Evolutionary conservation across 2,113 vertebrate species (phyloP).

Genomic region (Echinops telfairi): DNA sequence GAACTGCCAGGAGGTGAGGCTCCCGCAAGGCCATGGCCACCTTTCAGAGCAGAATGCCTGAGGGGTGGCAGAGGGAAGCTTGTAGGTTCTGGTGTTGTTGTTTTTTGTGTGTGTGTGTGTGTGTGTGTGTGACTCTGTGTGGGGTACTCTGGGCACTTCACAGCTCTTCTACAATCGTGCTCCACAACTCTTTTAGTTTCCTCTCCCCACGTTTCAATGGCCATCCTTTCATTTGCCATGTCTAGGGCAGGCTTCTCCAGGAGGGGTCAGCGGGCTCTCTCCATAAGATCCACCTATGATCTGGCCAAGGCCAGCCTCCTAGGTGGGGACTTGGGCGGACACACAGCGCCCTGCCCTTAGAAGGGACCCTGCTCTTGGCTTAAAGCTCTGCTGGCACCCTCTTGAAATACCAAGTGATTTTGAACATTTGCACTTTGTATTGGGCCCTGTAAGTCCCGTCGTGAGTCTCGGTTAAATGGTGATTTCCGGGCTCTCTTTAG

Average conservation of each 20-base stretch:
- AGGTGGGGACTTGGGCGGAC: not conserved
- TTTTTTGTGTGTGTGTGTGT: not conserved
- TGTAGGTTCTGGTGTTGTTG: not conserved
- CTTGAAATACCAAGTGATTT: constrained; percentile 10
- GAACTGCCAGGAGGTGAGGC: constrained; percentile 95
- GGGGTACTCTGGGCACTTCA: not conserved
- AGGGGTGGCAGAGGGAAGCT: not conserved
- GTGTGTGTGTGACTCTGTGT: no score
- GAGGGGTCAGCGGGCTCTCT: not conserved
- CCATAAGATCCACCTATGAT: not conserved
- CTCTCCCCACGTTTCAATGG: not conserved
- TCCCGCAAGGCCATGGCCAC: accelerated
- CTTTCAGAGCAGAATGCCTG: not conserved
- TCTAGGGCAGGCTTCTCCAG: not conserved
- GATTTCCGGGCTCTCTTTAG: not conserved
- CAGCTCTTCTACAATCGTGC: not conserved
- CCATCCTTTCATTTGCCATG: not conserved
- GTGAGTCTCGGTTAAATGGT: not conserved
- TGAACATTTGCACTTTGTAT: constrained; percentile 16
- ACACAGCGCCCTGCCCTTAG: accelerated
- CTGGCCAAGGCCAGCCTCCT: not conserved
- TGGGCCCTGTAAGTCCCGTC: not conserved
- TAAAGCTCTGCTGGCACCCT: not conserved
- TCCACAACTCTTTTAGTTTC: not conserved
- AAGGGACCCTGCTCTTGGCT: not conserved